These are phyloP conservation scores for Ammodytes dubius DNA, from an alignment of 2,113 vertebrate species.

Conservation along the genomic window DNA sequence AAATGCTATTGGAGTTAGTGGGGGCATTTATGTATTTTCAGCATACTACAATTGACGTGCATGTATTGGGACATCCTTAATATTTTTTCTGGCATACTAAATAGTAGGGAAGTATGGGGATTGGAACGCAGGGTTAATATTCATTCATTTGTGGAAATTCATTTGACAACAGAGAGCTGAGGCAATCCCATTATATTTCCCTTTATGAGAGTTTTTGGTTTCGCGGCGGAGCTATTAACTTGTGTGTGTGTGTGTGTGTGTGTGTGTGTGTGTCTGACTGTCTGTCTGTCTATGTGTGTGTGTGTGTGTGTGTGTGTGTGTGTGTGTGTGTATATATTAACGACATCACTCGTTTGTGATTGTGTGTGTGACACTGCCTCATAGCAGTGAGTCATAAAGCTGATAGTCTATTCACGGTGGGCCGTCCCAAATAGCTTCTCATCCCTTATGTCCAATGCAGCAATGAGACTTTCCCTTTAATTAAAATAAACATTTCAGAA, in stretches of 20 bases:
- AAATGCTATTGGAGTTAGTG: no score
- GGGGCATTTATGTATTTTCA: no score
- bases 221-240: conserved; percentile 22
- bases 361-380: conserved; percentile 70
- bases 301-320: no score
- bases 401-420: neutral
- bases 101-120: no score
- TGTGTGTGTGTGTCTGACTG: no score
- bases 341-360: conserved; percentile 39
- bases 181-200: conserved; percentile 31
- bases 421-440: conserved; percentile 10
- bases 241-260: no score
- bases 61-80: no score
- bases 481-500: conserved; percentile 33
- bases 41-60: no score
- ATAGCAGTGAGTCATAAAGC: conserved; percentile 36
- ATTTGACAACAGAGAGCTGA: conserved; percentile 38
- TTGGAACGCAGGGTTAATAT: conserved; percentile 12
- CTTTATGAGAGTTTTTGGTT: conserved; percentile 35
- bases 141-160: conserved; percentile 49
- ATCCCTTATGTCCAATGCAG: conserved; percentile 57
- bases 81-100: no score
- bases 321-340: no score
- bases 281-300: no score
- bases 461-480: conserved; percentile 68